Base-by-base conservation (phyloP, 2,888 invertebrate genomes). In the Tetragonula carbonaria region DNA sequence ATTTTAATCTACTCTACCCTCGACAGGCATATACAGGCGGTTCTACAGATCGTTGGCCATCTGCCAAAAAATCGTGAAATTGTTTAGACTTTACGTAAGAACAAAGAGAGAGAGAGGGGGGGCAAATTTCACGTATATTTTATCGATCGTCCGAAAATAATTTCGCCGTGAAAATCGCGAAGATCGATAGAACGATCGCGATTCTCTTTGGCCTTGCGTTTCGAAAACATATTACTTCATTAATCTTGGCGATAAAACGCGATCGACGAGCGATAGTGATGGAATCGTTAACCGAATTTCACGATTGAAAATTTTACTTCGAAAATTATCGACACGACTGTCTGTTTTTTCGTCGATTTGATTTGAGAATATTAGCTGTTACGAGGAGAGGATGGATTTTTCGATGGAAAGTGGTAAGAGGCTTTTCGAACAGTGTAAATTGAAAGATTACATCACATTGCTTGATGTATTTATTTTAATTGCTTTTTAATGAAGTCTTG, bases 391-490 rank as follows among this genome's bases (percentile, higher is more conserved):
- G n/a, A n/a, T 14, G n/a, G 14, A 14, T 2, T 59, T 14, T 5
- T 45, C 21, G 45, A 51, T 16, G 62, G 23, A 65, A 77, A 63
- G 51, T 53, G 2, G 28, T 38, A 16, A 21, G 4, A 63, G 53
- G 51, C 5, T 63, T 65, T 63, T 21, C 8, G 13, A 16, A 28
- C 2, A 33, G n/a, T 21, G 33, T n/a, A 33, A 62, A 33, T 38
- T 51, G 68, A 68, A 74, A 53, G 55, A 76, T 88, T 87, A 59
- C 85, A 65, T 82, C 86, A 86, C 73, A 38, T 81, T 80, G 79
- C 84, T 87, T 82, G 85, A 70, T 72, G 50, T 73, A 77, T 74
- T 53, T 72, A 83, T 45, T 85, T 81, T 81, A 83, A 88, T 85
- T 88, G 75, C 67, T 79, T 72, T 79, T 81, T 80, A 78, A 71